Conservation (phyloP, 2,888 invertebrate genomes). For the Chloromyia formosa region DNA sequence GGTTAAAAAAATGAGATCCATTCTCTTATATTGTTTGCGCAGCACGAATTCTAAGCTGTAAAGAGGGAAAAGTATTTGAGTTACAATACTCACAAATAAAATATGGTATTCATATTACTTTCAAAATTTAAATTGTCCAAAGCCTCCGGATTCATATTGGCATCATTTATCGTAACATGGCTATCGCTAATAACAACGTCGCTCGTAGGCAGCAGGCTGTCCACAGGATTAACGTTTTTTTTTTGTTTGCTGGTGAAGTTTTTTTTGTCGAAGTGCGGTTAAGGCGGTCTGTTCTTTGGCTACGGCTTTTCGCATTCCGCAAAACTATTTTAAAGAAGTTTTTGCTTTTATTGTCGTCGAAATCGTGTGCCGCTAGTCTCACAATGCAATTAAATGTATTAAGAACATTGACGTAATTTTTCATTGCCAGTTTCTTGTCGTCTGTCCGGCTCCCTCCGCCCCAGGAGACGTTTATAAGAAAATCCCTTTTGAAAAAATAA, state of each 20-base stretch:
- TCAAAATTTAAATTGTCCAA: background rate
- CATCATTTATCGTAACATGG: no score
- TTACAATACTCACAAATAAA: no score
- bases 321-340: conserved; percentile 16
- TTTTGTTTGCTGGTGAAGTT: no score
- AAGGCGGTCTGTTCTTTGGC: background rate
- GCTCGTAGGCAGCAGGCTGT: no score
- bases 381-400: conserved; percentile 29
- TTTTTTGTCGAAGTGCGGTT: conserved; percentile 5
- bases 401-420: conserved; percentile 15
- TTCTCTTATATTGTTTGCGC: no score
- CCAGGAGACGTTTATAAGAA: conserved; percentile 21
- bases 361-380: conserved; percentile 32
- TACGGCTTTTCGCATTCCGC: background rate
- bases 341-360: conserved; percentile 39
- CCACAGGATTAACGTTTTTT: background rate
- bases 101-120: background rate
- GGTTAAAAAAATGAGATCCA: no score
- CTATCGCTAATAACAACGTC: no score
- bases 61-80: no score
- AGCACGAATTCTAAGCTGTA: no score
- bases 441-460: background rate
- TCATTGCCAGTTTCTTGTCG: background rate
- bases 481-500: conserved; percentile 25
- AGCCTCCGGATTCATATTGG: no score